These are phyloP conservation scores for Heliconius melpomene DNA, from an alignment of 1,140 invertebrate genomes.

Conservation along the genomic window DNA sequence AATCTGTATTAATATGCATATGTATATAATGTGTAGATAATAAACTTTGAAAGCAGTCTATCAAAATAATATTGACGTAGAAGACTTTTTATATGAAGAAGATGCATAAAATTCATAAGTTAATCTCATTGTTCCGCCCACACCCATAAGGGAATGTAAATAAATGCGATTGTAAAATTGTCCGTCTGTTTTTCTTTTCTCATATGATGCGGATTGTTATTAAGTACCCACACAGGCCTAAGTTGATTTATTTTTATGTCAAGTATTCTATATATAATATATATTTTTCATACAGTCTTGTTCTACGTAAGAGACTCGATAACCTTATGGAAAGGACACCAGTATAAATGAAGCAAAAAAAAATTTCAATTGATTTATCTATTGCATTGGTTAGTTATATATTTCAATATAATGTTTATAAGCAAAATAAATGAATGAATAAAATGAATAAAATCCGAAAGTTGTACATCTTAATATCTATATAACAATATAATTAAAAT, in stretches of 20 bases:
- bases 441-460: too few species aligned
- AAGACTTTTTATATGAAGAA: constrained; percentile 16
- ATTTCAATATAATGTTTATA: too few species aligned
- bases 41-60: not conserved
- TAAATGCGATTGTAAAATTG: constrained; percentile 33
- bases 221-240: not conserved
- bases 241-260: not conserved
- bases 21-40: not conserved
- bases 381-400: too few species aligned
- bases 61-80: constrained; percentile 21
- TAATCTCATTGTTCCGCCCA: constrained; percentile 38
- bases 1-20: not conserved
- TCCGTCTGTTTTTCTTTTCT: constrained; percentile 29
- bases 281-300: too few species aligned
- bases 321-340: too few species aligned
- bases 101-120: constrained; percentile 18
- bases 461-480: too few species aligned
- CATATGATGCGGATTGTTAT: constrained; percentile 15
- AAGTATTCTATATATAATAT: too few species aligned
- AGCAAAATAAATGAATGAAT: too few species aligned
- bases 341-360: too few species aligned
- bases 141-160: constrained; percentile 21
- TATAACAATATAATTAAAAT: constrained; percentile 10
- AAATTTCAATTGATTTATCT: too few species aligned
- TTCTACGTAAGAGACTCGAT: too few species aligned